Evolutionary conservation across 2,113 vertebrate genomes (phyloP).

Genomic region (human): DNA sequence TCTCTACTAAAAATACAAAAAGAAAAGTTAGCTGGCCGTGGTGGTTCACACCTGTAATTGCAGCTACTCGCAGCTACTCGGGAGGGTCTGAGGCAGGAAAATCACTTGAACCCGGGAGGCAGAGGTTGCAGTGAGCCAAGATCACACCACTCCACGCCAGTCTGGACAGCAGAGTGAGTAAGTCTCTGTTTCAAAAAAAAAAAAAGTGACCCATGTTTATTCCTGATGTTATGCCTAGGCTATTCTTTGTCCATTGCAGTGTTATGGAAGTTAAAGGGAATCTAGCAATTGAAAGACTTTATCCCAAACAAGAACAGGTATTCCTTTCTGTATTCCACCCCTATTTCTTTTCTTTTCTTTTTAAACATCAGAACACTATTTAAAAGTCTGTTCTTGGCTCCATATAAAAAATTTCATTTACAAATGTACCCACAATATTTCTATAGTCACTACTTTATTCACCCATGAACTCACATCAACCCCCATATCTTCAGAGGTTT

Average conservation of each 20-base stretch:
- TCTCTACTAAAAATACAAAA: no score
- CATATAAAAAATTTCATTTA: background rate
- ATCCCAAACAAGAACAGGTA: background rate
- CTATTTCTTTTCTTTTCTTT: background rate
- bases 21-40: no score
- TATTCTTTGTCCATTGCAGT: background rate
- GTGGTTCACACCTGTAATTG: no score
- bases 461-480: background rate
- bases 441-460: slow-evolving; percentile 34
- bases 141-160: no score
- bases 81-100: no score
- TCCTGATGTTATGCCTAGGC: background rate
- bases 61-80: no score
- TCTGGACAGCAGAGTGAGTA: no score
- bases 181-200: no score
- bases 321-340: accelerated
- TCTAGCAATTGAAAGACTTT: background rate
- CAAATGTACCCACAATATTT: background rate
- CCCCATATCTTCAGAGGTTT: slow-evolving; percentile 3
- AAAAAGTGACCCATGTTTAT: background rate
- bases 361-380: background rate
- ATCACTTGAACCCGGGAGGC: no score
- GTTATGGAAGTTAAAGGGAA: background rate
- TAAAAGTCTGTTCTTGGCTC: slow-evolving; percentile 3
- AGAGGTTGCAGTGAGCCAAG: no score